A percentile compares a stretch with the other conserved stretches of the same genome.
Conservation (phyloP, 2,888 invertebrate genomes). For the Perdita meconis region DNA sequence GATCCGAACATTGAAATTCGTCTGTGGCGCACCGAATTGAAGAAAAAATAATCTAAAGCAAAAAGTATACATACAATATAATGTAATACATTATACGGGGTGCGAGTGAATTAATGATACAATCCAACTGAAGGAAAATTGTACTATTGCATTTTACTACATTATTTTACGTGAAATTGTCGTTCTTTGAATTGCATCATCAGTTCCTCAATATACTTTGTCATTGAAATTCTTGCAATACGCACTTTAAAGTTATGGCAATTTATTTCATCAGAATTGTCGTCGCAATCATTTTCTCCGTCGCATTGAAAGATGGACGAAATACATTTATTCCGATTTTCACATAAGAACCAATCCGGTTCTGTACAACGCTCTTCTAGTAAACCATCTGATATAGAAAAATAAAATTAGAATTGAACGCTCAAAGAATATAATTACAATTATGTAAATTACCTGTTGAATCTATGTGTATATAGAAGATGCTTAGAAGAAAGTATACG, state of each 20-base stretch:
- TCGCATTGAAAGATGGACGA: conserved; percentile 86
- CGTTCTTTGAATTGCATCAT: too few relatives aligned
- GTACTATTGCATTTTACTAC: too few relatives aligned
- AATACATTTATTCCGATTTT: conserved; percentile 86
- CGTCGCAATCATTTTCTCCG: conserved; percentile 86
- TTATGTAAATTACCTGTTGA: conserved; percentile 24
- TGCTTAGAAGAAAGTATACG: conserved; percentile 16
- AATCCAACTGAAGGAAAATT: too few relatives aligned
- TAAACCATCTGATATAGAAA: conserved; percentile 8
- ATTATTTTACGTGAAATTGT: too few relatives aligned
- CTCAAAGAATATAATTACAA: neutral
- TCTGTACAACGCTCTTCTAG: conserved; percentile 35
- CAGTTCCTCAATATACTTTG: too few relatives aligned
- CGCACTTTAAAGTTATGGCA: conserved; percentile 76
- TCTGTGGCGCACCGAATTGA: conserved; percentile 59
- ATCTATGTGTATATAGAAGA: conserved; percentile 14
- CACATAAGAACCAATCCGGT: conserved; percentile 83
- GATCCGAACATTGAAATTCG: conserved; percentile 75
- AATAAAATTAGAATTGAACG: neutral
- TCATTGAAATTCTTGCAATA: neutral
- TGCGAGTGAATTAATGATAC: too few relatives aligned
- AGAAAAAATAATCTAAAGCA: neutral
- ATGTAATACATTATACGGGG: neutral
- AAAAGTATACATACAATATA: neutral
- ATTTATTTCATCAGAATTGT: conserved; percentile 85